Evolutionary conservation across 2,888 invertebrate species (phyloP).

Genomic region (Empis stercorea): DNA sequence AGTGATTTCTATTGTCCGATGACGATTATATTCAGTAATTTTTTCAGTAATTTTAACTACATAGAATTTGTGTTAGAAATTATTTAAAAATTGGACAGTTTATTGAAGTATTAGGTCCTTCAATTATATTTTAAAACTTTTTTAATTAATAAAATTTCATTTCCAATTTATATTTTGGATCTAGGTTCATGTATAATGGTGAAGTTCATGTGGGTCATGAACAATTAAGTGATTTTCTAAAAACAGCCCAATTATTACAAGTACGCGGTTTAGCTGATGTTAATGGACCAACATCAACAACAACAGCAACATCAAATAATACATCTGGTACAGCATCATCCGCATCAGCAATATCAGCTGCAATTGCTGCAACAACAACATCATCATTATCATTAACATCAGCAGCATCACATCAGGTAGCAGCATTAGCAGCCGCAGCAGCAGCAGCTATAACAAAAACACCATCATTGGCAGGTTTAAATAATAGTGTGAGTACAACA

Average conservation of each 20-base stretch:
- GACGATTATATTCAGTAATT: too few relatives aligned
- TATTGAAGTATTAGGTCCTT: too few relatives aligned
- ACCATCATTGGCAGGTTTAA: conserved; percentile 16
- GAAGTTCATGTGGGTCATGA: conserved; percentile 84
- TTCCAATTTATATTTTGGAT: too few relatives aligned
- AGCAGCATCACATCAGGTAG: conserved; percentile 15
- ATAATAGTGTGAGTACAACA: conserved; percentile 11
- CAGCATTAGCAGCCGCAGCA: conserved; percentile 19
- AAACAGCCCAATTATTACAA: conserved; percentile 77
- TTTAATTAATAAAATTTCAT: too few relatives aligned
- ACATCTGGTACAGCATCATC: background rate
- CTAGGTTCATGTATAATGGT: conserved; percentile 82
- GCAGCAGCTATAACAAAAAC: conserved; percentile 18
- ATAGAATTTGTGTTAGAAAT: too few relatives aligned
- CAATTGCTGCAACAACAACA: conserved; percentile 1
- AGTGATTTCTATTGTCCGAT: too few relatives aligned
- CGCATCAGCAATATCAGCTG: background rate
- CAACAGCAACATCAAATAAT: background rate
- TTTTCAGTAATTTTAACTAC: too few relatives aligned
- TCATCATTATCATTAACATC: conserved; percentile 10
- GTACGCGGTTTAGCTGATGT: conserved; percentile 78
- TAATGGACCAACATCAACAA: conserved; percentile 26
- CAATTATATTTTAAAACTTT: too few relatives aligned
- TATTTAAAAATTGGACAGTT: too few relatives aligned
- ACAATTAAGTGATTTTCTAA: conserved; percentile 71